A percentile compares a stretch with the other conserved stretches of the same genome.
phyloP scores from a whole-genome alignment of 2,888 invertebrate genomes.

The Agrotis puta region DNA sequence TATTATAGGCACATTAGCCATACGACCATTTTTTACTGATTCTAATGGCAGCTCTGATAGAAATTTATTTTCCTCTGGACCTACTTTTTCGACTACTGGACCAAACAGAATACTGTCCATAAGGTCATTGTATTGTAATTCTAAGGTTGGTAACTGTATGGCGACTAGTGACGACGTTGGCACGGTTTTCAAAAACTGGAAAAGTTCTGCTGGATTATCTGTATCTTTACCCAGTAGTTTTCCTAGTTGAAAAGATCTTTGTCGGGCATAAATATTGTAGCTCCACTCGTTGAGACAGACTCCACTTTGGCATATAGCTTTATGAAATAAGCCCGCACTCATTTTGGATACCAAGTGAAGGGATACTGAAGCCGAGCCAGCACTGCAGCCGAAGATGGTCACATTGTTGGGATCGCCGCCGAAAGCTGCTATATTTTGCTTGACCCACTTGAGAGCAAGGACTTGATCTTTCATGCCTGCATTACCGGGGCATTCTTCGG shows the following conservation, averaged over 20 bases:
- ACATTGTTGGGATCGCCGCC: slow-evolving; percentile 85
- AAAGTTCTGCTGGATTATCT: slow-evolving; percentile 79
- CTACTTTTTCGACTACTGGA: slow-evolving; percentile 84
- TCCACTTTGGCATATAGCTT: slow-evolving; percentile 89
- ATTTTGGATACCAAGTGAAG: slow-evolving; percentile 84
- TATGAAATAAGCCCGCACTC: slow-evolving; percentile 84
- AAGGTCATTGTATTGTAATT: slow-evolving; percentile 75
- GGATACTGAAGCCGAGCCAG: slow-evolving; percentile 83
- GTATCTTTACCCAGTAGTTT: slow-evolving; percentile 84
- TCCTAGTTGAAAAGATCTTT: slow-evolving; percentile 86
- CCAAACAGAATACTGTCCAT: slow-evolving; percentile 82
- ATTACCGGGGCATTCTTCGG: slow-evolving; percentile 86
- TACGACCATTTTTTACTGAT: slow-evolving; percentile 75
- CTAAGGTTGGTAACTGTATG: slow-evolving; percentile 79
- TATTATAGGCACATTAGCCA: slow-evolving; percentile 83
- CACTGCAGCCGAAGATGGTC: slow-evolving; percentile 88
- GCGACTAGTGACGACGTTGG: slow-evolving; percentile 80
- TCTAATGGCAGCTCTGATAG: slow-evolving; percentile 76
- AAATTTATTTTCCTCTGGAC: slow-evolving; percentile 78
- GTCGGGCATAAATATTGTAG: slow-evolving; percentile 78
- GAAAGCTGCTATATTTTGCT: slow-evolving; percentile 83
- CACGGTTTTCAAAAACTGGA: slow-evolving; percentile 78
- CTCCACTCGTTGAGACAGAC: slow-evolving; percentile 87
- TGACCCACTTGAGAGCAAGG: slow-evolving; percentile 88
- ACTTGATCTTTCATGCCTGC: slow-evolving; percentile 89